Percentiles rank a stretch among this genome's conserved stretches.
Evolutionary conservation across 2,888 invertebrate genomes (phyloP).

Genomic region (Drosophila austrosaltans): DNA sequence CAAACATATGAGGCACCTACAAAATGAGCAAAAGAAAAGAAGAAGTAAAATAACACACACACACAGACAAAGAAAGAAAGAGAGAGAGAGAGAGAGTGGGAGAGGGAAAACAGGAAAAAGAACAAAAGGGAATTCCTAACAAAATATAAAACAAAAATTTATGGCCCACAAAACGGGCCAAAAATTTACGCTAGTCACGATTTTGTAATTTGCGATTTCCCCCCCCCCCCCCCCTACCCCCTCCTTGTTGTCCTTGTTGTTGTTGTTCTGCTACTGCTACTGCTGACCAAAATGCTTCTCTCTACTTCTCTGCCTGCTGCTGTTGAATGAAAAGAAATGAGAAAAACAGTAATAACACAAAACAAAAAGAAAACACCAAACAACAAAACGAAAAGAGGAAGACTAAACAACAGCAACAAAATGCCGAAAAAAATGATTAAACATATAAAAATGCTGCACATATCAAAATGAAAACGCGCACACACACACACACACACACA

Average conservation of each 20-base stretch:
- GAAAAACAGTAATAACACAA: conserved; percentile 45
- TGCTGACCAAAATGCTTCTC: conserved; percentile 11
- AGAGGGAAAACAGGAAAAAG: conserved; percentile 5
- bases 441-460: conserved; percentile 71
- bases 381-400: conserved; percentile 51
- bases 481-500: conserved; percentile 45
- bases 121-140: conserved; percentile 48
- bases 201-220: conserved; percentile 72
- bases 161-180: conserved; percentile 57
- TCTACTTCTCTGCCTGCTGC: not conserved
- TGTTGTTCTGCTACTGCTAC: conserved; percentile 20
- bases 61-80: not conserved
- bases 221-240: not conserved
- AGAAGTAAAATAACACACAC: not conserved
- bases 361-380: conserved; percentile 4
- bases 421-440: conserved; percentile 72
- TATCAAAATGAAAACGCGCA: conserved; percentile 47
- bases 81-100: not conserved
- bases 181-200: conserved; percentile 79
- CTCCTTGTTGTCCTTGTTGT: not conserved
- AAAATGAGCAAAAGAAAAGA: conserved; percentile 13
- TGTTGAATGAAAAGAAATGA: conserved; percentile 38
- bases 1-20: conserved; percentile 20
- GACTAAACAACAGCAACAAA: conserved; percentile 51
- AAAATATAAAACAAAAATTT: conserved; percentile 41